These are phyloP conservation scores for Ailuropoda melanoleuca DNA, from an alignment of 2,113 vertebrate genomes.

Conservation along the genomic window DNA sequence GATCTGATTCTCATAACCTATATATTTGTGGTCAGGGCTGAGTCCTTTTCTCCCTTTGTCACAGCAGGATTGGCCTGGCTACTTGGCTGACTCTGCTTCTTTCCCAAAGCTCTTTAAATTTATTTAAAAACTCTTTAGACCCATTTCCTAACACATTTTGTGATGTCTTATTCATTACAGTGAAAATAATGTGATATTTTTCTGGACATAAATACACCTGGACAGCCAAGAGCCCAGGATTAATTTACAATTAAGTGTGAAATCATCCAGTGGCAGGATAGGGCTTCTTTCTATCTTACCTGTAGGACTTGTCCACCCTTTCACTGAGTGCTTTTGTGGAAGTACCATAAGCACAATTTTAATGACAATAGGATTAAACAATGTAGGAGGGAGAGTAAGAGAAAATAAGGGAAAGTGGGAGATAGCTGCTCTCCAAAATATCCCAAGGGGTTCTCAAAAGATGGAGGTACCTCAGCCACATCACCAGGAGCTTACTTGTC, in stretches of 20 bases:
- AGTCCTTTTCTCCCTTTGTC: background rate
- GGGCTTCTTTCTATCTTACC: background rate
- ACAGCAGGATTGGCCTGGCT: background rate
- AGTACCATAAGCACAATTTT: background rate
- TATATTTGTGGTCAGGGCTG: background rate
- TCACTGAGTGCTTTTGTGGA: background rate
- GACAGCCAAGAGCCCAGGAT: background rate
- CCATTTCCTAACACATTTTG: background rate
- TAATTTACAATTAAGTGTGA: conserved; percentile 44
- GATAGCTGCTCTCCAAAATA: background rate
- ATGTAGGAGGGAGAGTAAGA: background rate
- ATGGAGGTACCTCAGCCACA: background rate
- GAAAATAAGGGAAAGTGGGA: background rate
- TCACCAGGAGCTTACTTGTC: background rate
- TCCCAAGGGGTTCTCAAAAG: background rate
- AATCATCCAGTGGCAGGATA: background rate
- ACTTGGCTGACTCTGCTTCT: background rate
- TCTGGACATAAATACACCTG: background rate
- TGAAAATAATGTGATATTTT: conserved; percentile 44
- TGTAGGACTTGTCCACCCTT: background rate
- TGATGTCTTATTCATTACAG: background rate
- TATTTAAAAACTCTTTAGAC: conserved; percentile 17
- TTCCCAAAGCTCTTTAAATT: background rate
- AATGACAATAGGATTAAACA: background rate
- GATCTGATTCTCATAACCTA: conserved; percentile 18